Conservation (phyloP, 1,140 invertebrate species). For the Agrilus planipennis region DNA sequence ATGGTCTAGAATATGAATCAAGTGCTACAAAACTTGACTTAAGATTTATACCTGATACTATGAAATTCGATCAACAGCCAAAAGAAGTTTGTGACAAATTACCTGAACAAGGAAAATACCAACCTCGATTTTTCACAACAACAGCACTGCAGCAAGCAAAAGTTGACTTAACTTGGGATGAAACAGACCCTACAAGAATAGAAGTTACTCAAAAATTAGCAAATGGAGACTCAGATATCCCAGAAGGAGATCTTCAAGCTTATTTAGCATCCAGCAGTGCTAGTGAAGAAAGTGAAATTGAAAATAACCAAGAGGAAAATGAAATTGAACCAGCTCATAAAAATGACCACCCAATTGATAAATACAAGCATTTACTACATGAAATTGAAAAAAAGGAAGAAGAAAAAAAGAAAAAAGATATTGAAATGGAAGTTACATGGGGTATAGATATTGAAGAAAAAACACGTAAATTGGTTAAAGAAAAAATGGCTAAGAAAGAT, state of each 20-base stretch:
- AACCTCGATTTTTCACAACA: conserved; percentile 75
- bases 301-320: conserved; percentile 31
- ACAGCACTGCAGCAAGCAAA: conserved; percentile 86
- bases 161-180: conserved; percentile 92
- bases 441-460: conserved; percentile 61
- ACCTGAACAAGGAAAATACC: conserved; percentile 67
- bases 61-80: conserved; percentile 78
- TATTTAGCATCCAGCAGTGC: conserved; percentile 66
- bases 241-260: conserved; percentile 61
- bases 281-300: conserved; percentile 41
- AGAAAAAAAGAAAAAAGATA: conserved; percentile 56
- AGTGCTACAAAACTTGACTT: conserved; percentile 83
- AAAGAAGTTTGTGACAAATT: conserved; percentile 61
- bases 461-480: conserved; percentile 52
- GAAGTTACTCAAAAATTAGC: conserved; percentile 52
- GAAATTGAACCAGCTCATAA: conserved; percentile 32
- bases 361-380: conserved; percentile 61
- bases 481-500: conserved; percentile 44
- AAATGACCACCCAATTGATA: conserved; percentile 44
- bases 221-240: conserved; percentile 44
- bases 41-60: conserved; percentile 88
- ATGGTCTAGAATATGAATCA: conserved; percentile 92
- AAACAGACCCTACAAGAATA: conserved; percentile 70
- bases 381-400: conserved; percentile 62
- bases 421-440: conserved; percentile 79